Base-by-base conservation (phyloP, 2,113 vertebrate genomes). In the Dolichallabes microphthalmus region DNA sequence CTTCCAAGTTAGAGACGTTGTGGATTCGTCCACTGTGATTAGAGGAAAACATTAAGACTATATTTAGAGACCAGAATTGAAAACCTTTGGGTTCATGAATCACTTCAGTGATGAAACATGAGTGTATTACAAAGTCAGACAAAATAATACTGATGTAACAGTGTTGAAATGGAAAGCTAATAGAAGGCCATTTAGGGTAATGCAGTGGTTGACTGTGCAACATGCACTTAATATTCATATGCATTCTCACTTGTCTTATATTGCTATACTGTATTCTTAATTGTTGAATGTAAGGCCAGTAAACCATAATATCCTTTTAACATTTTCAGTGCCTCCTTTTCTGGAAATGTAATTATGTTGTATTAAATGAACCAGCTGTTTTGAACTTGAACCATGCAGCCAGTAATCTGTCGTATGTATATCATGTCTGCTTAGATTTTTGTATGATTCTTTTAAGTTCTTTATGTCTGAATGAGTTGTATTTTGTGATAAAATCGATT, bases 401-500 rank as follows among this genome's bases (percentile, higher is more conserved):
- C 52, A 82, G 27, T 82, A 81, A 75, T 64, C 68, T 87, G 17
- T 58, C 53, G 32, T 83, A 53, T 83, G 35, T 73, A 68, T 69
- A 30, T 69, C 50, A 57, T 57, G 20, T 63, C 2, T 84, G 27
- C 83, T 71, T 73, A 57, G 20, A 53, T 82, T 73, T 45, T 77
- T 86, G 25, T 85, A 68, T 50, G 15, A 50, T 27, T 61, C 35
- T 17, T 58, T 64, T 75, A 74, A 52, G 4, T 55, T 32, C 27
- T 13, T 63, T 32, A 79, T 30, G 55, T 76, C 22, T 82, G 55
- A 73, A 63, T 52, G 39, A 73, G 13, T 71, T 74, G 50, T 89
- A 87, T 89, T 88, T 89, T 89, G 27, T 88, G 88, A 85, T 32
- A 73, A 14, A 83, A 71, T 61, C n/a, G 75, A 27, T 79, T 77